Conservation (phyloP, 2,888 invertebrate species). For the Crocallis elinguaria region DNA sequence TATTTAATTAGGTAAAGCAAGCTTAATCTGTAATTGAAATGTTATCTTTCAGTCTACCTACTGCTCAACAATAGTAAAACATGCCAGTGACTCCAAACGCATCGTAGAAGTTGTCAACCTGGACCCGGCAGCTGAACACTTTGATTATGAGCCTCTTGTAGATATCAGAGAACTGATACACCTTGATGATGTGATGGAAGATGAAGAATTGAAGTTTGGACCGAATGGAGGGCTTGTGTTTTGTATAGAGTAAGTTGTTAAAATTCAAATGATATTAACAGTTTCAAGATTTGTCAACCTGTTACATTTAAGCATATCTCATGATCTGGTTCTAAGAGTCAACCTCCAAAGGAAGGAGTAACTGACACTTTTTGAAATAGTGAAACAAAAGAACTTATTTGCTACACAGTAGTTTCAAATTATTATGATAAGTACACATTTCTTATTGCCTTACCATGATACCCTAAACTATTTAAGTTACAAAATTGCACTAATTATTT, state of each 20-base stretch:
- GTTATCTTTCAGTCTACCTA: constrained; percentile 92
- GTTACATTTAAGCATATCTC: too few species aligned
- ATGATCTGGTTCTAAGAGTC: too few species aligned
- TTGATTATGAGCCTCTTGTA: constrained; percentile 94
- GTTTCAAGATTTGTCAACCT: too few species aligned
- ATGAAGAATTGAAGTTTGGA: constrained; percentile 96
- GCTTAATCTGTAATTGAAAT: neutral
- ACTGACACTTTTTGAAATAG: too few species aligned
- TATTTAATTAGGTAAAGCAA: neutral
- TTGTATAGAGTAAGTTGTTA: constrained; percentile 92
- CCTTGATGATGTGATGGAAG: constrained; percentile 98
- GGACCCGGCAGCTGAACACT: constrained; percentile 99
- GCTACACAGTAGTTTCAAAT: too few species aligned
- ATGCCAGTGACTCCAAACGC: constrained; percentile 90
- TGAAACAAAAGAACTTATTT: too few species aligned
- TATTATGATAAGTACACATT: too few species aligned
- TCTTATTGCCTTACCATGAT: too few species aligned
- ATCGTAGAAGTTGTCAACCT: constrained; percentile 95
- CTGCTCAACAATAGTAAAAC: constrained; percentile 94
- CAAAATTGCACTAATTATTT: too few species aligned
- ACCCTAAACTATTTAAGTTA: too few species aligned
- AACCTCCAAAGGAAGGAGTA: too few species aligned
- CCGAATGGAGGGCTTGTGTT: constrained; percentile 98
- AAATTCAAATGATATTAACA: too few species aligned
- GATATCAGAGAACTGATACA: constrained; percentile 96